Conservation (phyloP, 2,888 invertebrate genomes). For the Chironomus riparius region DNA sequence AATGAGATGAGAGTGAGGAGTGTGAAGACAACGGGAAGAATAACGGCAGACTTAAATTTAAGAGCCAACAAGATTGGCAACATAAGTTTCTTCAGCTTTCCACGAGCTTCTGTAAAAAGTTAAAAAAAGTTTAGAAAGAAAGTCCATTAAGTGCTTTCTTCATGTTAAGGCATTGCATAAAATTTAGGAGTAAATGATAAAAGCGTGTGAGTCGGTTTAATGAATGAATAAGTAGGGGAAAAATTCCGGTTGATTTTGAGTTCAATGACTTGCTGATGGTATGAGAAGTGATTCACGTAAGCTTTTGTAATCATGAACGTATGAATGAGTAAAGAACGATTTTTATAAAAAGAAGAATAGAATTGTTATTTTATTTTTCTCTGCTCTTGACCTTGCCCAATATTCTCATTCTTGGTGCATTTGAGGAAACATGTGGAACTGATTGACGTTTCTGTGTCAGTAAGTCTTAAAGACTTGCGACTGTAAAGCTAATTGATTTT, state of each 20-base stretch:
- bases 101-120: slow-evolving; percentile 46
- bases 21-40: slow-evolving; percentile 52
- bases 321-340: too few relatives aligned
- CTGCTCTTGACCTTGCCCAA: too few relatives aligned
- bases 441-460: too few relatives aligned
- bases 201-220: not conserved
- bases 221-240: not conserved
- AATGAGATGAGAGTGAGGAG: slow-evolving; percentile 54
- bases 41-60: slow-evolving; percentile 52
- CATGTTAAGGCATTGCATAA: not conserved
- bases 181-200: not conserved
- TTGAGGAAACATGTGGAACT: too few relatives aligned
- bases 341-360: too few relatives aligned
- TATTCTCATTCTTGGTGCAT: too few relatives aligned
- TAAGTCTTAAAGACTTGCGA: too few relatives aligned
- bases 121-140: not conserved
- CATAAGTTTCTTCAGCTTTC: slow-evolving; percentile 51
- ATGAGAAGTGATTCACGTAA: too few relatives aligned
- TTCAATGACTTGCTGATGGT: not conserved
- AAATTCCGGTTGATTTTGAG: not conserved
- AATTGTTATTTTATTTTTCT: too few relatives aligned
- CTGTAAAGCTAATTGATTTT: too few relatives aligned
- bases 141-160: not conserved
- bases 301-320: too few relatives aligned
- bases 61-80: slow-evolving; percentile 53